Percentiles rank a stretch among this genome's conserved stretches.
Conservation (phyloP, 2,797 vertebrate species). For the Chelidonichthys spinosus region DNA sequence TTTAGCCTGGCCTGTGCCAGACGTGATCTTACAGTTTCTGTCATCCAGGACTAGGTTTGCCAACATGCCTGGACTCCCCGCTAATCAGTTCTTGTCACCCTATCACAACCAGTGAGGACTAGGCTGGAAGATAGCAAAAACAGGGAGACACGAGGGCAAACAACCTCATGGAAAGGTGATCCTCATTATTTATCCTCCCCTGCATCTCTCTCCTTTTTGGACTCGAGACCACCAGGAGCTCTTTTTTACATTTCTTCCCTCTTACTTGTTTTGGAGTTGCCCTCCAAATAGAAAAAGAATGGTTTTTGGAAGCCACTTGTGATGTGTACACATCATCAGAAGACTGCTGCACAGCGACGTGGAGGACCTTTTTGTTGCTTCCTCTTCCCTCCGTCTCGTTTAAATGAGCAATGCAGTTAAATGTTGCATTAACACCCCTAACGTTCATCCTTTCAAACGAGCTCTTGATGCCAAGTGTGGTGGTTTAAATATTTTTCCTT, state of each 20-base stretch:
- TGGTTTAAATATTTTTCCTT: neutral
- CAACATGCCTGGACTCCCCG: slow-evolving; percentile 20
- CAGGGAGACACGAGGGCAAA: neutral
- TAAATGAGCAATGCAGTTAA: neutral
- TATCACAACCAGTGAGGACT: slow-evolving; percentile 48
- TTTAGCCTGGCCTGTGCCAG: slow-evolving; percentile 5
- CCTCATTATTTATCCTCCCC: neutral
- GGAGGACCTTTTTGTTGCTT: neutral
- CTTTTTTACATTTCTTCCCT: slow-evolving; percentile 14
- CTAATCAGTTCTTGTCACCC: slow-evolving; percentile 31
- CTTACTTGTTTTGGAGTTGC: slow-evolving; percentile 6
- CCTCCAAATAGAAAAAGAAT: neutral
- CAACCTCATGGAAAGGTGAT: neutral
- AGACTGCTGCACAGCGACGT: neutral
- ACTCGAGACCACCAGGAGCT: slow-evolving; percentile 28
- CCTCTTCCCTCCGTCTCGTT: neutral
- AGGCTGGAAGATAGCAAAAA: slow-evolving; percentile 29
- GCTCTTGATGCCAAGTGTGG: slow-evolving; percentile 5
- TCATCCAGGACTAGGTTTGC: slow-evolving; percentile 13
- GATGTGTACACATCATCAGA: neutral
- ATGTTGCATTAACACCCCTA: slow-evolving; percentile 10
- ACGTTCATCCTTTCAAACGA: neutral
- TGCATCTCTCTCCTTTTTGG: neutral
- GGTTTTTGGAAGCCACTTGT: neutral
- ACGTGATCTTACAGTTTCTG: slow-evolving; percentile 8